Percentiles rank a stretch among this genome's conserved stretches.
Conservation (phyloP, 2,888 invertebrate genomes). For the Oligia latruncula region DNA sequence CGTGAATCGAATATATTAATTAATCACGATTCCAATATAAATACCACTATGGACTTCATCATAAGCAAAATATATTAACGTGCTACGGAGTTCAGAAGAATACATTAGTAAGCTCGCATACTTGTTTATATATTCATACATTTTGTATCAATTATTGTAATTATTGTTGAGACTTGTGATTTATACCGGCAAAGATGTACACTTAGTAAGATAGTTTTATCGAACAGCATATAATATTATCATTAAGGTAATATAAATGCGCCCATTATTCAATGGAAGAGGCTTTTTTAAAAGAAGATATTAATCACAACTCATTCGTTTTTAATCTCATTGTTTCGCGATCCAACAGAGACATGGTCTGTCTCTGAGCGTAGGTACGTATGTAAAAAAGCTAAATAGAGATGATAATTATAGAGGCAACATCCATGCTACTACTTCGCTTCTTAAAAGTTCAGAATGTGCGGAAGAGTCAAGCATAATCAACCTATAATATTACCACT, state of each 20-base stretch:
- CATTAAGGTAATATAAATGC: neutral
- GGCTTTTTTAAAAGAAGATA: neutral
- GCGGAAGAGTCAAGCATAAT: neutral
- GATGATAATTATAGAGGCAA: neutral
- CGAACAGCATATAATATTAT: conserved; percentile 6
- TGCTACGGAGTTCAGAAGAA: conserved; percentile 7
- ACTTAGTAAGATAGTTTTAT: neutral
- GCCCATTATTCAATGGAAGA: neutral
- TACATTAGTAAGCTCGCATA: neutral
- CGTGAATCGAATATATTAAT: conserved; percentile 22
- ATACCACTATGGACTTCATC: conserved; percentile 15
- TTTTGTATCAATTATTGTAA: conserved; percentile 1
- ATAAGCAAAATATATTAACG: conserved; percentile 6
- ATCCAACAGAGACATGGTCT: neutral
- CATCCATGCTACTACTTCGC: neutral
- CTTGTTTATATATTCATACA: conserved; percentile 13
- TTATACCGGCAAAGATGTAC: neutral
- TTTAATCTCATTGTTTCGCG: neutral
- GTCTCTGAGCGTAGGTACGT: neutral
- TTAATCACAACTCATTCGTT: neutral
- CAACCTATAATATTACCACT: neutral
- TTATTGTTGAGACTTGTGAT: neutral
- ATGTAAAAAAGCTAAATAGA: neutral
- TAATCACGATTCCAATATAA: conserved; percentile 31
- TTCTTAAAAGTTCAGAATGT: neutral